Evolutionary conservation across 2,888 invertebrate species (phyloP).

Genomic region (Octonoba sinensis): DNA sequence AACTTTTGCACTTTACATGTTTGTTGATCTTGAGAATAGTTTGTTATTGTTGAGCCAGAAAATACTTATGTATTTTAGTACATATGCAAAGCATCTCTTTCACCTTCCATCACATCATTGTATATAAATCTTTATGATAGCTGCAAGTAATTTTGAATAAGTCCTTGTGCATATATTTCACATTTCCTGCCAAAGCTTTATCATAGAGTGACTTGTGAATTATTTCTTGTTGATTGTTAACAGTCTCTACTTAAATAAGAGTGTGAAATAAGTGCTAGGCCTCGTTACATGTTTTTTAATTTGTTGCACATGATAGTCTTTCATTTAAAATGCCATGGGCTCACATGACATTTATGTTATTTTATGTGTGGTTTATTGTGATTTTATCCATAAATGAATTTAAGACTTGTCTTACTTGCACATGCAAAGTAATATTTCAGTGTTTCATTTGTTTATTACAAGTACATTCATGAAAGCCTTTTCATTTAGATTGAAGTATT

Average conservation of each 20-base stretch:
- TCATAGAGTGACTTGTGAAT: slow-evolving; percentile 28
- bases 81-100: slow-evolving; percentile 29
- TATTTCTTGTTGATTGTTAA: slow-evolving; percentile 49
- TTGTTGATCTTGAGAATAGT: slow-evolving; percentile 53
- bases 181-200: slow-evolving; percentile 60
- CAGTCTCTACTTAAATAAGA: slow-evolving; percentile 37
- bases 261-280: background rate
- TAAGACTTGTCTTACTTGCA: too few relatives aligned
- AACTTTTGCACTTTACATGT: slow-evolving; percentile 54
- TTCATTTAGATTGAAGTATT: too few relatives aligned
- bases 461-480: too few relatives aligned
- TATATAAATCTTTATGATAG: slow-evolving; percentile 44
- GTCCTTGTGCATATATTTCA: slow-evolving; percentile 32
- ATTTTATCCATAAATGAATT: too few relatives aligned
- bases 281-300: background rate
- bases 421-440: too few relatives aligned
- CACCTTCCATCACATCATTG: slow-evolving; percentile 49
- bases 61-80: slow-evolving; percentile 61
- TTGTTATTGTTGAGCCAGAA: slow-evolving; percentile 59
- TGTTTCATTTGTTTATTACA: too few relatives aligned
- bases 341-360: too few relatives aligned
- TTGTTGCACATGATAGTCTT: background rate
- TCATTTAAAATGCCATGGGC: too few relatives aligned
- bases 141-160: slow-evolving; percentile 28
- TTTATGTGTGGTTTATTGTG: too few relatives aligned